Conservation (phyloP, 2,113 vertebrate species). For the Osmerus mordax region DNA sequence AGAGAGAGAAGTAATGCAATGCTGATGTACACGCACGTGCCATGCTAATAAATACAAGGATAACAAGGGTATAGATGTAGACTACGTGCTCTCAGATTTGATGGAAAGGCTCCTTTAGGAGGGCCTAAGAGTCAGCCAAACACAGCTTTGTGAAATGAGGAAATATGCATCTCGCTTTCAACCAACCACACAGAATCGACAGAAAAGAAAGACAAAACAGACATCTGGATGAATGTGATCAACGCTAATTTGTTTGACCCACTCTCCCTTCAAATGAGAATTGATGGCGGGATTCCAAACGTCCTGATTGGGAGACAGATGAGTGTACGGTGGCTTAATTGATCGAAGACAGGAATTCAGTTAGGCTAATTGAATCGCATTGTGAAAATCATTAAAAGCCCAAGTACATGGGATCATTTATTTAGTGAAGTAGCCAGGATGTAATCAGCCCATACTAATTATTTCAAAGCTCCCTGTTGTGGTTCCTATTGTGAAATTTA, state of each 20-base stretch:
- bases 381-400: conserved; percentile 69
- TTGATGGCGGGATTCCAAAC: conserved; percentile 61
- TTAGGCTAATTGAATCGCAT: conserved; percentile 64
- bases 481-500: background rate
- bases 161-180: no score
- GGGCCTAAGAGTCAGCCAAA: no score
- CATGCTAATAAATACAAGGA: no score
- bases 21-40: no score
- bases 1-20: no score
- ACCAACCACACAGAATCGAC: background rate
- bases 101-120: no score
- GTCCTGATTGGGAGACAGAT: conserved; percentile 70
- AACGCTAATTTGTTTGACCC: conserved; percentile 60
- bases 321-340: conserved; percentile 63
- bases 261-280: conserved; percentile 62
- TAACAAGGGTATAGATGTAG: no score
- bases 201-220: conserved; percentile 7
- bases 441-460: conserved; percentile 52
- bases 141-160: no score
- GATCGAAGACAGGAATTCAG: conserved; percentile 71
- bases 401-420: conserved; percentile 62
- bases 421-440: conserved; percentile 56
- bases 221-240: conserved; percentile 55
- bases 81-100: no score
- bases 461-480: conserved; percentile 27